Evolutionary conservation across 1,140 invertebrate species (phyloP).

Genomic region (Lepidurus arcticus): DNA sequence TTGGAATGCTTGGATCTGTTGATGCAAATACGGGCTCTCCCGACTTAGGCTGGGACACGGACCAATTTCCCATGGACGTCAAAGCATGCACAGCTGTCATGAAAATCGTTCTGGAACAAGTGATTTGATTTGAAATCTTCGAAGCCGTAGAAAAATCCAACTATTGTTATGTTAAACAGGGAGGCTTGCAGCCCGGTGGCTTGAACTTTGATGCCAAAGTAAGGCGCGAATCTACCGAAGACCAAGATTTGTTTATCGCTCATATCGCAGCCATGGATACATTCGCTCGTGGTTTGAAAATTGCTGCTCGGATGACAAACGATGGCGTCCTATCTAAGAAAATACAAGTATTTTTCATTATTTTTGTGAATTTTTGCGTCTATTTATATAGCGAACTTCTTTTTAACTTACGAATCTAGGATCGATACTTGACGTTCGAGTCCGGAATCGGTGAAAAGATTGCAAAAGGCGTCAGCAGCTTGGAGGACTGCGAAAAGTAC

Average conservation of each 20-base stretch:
- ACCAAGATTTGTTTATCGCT: slow-evolving; percentile 52
- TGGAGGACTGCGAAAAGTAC: slow-evolving; percentile 57
- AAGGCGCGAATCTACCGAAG: slow-evolving; percentile 49
- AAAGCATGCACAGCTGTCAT: slow-evolving; percentile 51
- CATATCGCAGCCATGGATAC: slow-evolving; percentile 57
- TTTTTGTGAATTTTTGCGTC: neutral
- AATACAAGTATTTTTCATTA: neutral
- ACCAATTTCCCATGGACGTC: slow-evolving; percentile 50
- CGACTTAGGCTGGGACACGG: slow-evolving; percentile 50
- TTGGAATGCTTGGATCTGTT: slow-evolving; percentile 49
- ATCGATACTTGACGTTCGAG: slow-evolving; percentile 52
- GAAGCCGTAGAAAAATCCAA: neutral
- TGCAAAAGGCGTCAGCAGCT: slow-evolving; percentile 49
- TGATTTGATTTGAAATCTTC: slow-evolving; percentile 39
- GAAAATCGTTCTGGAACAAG: slow-evolving; percentile 54
- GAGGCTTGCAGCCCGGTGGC: slow-evolving; percentile 54
- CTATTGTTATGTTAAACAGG: slow-evolving; percentile 42
- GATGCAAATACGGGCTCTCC: slow-evolving; percentile 51
- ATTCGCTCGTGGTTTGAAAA: slow-evolving; percentile 52
- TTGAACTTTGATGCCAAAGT: slow-evolving; percentile 54
- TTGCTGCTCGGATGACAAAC: slow-evolving; percentile 49
- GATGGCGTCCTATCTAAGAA: slow-evolving; percentile 36
- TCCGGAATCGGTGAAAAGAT: slow-evolving; percentile 55
- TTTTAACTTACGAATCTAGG: slow-evolving; percentile 40
- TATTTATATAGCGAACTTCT: neutral